phyloP scores from a whole-genome alignment of 2,888 invertebrate species.

The Netelia melanura region DNA sequence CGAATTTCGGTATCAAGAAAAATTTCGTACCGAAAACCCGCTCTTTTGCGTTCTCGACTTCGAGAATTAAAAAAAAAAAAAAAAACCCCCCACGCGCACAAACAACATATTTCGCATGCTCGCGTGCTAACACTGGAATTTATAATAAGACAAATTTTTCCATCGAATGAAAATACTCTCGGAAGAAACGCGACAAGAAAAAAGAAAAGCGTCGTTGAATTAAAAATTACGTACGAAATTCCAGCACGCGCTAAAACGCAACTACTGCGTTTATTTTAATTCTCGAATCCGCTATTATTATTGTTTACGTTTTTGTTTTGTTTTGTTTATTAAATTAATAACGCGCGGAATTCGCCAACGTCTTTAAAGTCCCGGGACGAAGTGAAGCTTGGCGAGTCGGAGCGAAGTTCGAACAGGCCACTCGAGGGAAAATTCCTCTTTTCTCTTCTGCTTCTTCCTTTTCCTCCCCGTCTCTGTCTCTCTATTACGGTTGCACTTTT shows the following conservation, averaged over 20 bases:
- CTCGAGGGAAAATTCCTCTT: neutral
- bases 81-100: neutral
- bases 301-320: no score
- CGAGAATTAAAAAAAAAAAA: neutral
- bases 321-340: neutral
- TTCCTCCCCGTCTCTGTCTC: neutral
- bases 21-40: slow-evolving; percentile 22
- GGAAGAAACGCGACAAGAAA: slow-evolving; percentile 2
- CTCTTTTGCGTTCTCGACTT: neutral
- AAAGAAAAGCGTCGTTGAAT: neutral
- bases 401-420: neutral
- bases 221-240: neutral
- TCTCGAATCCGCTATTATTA: no score
- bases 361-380: slow-evolving; percentile 1
- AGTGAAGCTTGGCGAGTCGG: slow-evolving; percentile 1
- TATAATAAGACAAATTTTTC: slow-evolving; percentile 16
- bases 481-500: slow-evolving; percentile 5
- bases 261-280: no score
- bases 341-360: slow-evolving; percentile 6
- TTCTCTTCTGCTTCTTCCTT: slow-evolving; percentile 9
- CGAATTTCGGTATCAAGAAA: slow-evolving; percentile 69
- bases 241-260: no score
- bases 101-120: neutral
- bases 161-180: slow-evolving; percentile 16
- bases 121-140: neutral